Conservation (phyloP, 64 coral and sea anemone species). For the Platygyra sinensis region DNA sequence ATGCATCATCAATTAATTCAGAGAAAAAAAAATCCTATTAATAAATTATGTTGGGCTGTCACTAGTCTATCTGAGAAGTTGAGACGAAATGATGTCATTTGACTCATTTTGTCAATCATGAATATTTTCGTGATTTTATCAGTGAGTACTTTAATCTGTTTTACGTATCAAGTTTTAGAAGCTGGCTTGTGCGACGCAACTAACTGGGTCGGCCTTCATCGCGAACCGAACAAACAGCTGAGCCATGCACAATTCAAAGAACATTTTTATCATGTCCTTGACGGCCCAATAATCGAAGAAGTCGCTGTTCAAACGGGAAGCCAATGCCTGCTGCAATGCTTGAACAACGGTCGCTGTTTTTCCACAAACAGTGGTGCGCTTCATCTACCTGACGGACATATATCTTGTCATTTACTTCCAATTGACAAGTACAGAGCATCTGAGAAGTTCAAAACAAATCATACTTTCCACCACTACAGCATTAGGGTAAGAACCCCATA, state of each 20-base stretch:
- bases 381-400: background rate
- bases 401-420: background rate
- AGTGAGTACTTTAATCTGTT: background rate
- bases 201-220: background rate
- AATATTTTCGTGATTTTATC: background rate
- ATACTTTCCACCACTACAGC: slow-evolving; percentile 35
- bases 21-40: no score
- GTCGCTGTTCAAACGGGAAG: background rate
- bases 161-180: background rate
- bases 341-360: slow-evolving; percentile 22
- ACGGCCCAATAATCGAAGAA: background rate
- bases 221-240: background rate
- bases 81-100: no score
- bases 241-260: background rate
- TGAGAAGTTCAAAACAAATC: background rate
- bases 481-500: background rate
- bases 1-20: no score
- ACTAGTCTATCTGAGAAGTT: no score
- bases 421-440: background rate
- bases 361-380: background rate
- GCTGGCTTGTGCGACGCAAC: background rate
- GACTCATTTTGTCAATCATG: background rate
- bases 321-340: slow-evolving; percentile 2
- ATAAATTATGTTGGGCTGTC: no score
- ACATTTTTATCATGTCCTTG: background rate